Evolutionary conservation across 2,888 invertebrate species (phyloP), one percentile per base, ranked within the genome.

Genomic region (Dynastes maya): DNA sequence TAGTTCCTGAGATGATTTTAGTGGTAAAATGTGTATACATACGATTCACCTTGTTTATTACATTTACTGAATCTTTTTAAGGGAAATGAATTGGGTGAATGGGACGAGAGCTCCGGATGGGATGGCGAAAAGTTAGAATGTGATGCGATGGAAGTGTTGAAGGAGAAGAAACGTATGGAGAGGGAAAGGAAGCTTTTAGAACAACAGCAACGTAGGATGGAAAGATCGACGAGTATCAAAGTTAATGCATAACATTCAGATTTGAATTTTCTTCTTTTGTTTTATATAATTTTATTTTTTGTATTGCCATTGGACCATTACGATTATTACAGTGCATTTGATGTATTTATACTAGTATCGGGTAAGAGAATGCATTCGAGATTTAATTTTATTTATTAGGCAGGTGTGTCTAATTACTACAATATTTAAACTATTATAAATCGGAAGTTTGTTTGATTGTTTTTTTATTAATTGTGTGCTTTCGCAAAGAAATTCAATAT

Each of bases 31-130:
- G 11, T 53, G 32, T 64, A 9, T 13, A 53, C 53, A 16, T 55
- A 2, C 6, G 16, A 5, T 27, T 51, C 3, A 29, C 81, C 80
- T 61, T 64, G 27, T 29, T 51, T 76, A 45, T 45, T 40, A 49
- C 32, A 45, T 74, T 13, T 63, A 65, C 63, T 74, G 29, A 9
- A 45, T 16, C 0, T 45, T 45, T 45, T 45, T 81, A 70, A 86
- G 82, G 83, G 84, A 27, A 84, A 85, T 67, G 88, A 88, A 81
- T 82, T 89, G 67, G 85, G 84, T 65, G 88, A 88, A 82, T 89
- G 89, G 89, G 87, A 88, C 78, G 89, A 88, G 77, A 85, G 82
- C 77, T 83, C 84, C 9, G 87, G 87, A 6, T 88, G 88, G 88
- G 89, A 88, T 77, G 86, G 86, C 45, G 85, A 87, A 64, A 84